Evolutionary conservation across 2,888 invertebrate genomes (phyloP).

Genomic region (Leptopterna dolabrata): DNA sequence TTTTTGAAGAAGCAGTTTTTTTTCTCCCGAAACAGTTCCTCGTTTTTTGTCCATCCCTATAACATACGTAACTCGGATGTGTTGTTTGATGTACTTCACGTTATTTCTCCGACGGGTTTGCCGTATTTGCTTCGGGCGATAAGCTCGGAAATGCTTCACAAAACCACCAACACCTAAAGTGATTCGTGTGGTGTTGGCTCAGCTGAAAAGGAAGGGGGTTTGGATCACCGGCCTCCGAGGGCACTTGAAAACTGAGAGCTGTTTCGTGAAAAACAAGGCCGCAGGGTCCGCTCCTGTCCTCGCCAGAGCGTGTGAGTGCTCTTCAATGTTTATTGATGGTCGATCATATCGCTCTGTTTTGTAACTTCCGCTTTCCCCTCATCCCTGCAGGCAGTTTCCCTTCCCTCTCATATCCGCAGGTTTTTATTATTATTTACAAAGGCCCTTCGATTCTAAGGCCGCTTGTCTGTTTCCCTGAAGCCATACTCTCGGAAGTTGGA

Average conservation of each 20-base stretch:
- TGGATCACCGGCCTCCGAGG: background rate
- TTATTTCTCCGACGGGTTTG: no score
- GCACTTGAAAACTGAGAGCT: background rate
- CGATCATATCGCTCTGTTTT: constrained; percentile 10
- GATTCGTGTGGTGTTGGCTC: background rate
- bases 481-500: background rate
- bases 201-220: background rate
- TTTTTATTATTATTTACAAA: background rate
- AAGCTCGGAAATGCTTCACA: no score
- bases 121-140: no score
- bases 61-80: no score
- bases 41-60: no score
- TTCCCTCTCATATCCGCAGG: background rate
- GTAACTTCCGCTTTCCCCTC: background rate
- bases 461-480: background rate
- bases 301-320: constrained; percentile 9
- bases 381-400: background rate
- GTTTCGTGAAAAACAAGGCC: background rate
- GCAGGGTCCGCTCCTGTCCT: background rate
- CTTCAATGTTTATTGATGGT: constrained; percentile 29
- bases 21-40: no score
- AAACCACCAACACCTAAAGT: background rate
- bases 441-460: background rate
- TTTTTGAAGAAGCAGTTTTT: no score
- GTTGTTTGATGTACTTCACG: no score